These are phyloP conservation scores for Antheraea assamensis DNA, from an alignment of 2,888 invertebrate genomes.

Conservation along the genomic window DNA sequence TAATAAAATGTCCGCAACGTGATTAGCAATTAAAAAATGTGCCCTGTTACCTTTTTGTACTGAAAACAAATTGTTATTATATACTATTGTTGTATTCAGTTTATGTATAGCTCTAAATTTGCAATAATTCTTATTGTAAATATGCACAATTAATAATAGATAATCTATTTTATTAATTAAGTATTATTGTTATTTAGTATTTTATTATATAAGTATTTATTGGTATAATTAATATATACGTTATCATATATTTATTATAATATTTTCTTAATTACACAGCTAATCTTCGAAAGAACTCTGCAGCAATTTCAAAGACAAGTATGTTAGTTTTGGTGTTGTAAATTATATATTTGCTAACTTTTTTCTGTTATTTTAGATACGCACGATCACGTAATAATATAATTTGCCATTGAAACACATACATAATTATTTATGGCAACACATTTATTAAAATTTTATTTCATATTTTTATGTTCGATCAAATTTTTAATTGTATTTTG, in stretches of 20 bases:
- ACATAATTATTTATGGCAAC: background rate
- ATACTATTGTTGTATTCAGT: too few species aligned
- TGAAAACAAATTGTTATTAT: too few species aligned
- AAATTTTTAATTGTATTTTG: background rate
- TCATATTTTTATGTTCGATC: background rate
- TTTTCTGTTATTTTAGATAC: background rate
- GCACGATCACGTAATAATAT: background rate
- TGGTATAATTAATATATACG: background rate
- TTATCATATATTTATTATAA: background rate
- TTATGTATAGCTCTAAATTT: too few species aligned
- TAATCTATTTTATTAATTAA: too few species aligned
- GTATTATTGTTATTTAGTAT: too few species aligned
- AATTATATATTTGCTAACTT: background rate
- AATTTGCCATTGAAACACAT: background rate
- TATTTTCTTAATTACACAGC: slow-evolving; percentile 53
- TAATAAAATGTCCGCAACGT: too few species aligned
- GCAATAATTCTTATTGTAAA: too few species aligned
- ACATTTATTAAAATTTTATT: background rate
- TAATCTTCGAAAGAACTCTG: slow-evolving; percentile 64
- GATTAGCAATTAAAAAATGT: too few species aligned
- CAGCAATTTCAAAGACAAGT: slow-evolving; percentile 61
- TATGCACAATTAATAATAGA: too few species aligned
- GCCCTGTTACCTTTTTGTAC: too few species aligned
- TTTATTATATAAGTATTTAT: background rate
- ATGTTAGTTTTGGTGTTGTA: slow-evolving; percentile 66